Evolutionary conservation across 2,888 invertebrate genomes (phyloP), one percentile per base, ranked within the genome.

Genomic region (Drosophila diplacantha): DNA sequence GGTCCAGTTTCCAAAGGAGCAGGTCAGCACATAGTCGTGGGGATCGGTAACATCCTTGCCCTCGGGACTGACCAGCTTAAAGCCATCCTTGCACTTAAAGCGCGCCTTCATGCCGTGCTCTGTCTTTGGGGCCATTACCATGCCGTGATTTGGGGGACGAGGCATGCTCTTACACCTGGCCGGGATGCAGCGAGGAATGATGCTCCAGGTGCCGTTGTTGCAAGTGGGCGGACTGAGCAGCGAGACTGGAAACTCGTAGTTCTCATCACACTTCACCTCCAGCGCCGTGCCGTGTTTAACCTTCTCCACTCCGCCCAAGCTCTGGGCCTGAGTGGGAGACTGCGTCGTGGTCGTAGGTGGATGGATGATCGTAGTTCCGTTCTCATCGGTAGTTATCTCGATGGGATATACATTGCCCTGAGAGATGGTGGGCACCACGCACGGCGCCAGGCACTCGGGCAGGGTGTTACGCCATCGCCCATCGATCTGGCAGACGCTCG

Each of bases 71-170:
- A 92, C 91, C n/a, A 98, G 88, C 64, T 93, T 92, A 85, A 91
- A 99, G 0, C 99, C 99, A 81, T 98, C 97, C 82, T 96, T 95
- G 85, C 99, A 99, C 72, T 94, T 93, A 87, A 96, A 99, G 29
- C 95, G 90, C 0, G 99, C 99, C 84, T 93, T 93, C 94, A 97
- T 96, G 0, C 97, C 97, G 85, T 99, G 99, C 69, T 96, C 96
- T n/a, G 96, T 96, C 85, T 97, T 97, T 0, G 98, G 97, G 1
- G 98, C 99, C 59, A 99, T 94, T 5, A 98, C 97, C 93, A 98
- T 95, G 0, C 99, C 98, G 82, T 97, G 94, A 54, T 95, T 93
- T 0, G 99, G 97, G 5, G 93, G 90, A 64, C 91, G 93, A 0
- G 97, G 97, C 90, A 97, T 92, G 77, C 89, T 90, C 83, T 95